phyloP scores from a whole-genome alignment of 2,888 invertebrate species.

The Fissipunctia ypsillon region DNA sequence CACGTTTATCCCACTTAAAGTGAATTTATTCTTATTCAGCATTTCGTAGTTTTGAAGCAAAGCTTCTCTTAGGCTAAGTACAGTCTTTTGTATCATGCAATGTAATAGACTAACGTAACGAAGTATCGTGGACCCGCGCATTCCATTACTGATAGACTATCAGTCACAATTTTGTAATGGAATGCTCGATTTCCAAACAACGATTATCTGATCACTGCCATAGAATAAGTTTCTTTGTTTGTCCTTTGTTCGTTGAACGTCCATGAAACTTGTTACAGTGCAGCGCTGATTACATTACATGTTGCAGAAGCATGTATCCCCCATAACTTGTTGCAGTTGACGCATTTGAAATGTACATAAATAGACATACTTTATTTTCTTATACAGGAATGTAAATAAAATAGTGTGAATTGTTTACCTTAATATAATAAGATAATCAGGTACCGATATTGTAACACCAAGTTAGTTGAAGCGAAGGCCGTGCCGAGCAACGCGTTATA shows the following conservation, averaged over 20 bases:
- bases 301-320: conserved; percentile 50
- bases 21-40: conserved; percentile 50
- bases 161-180: conserved; percentile 17
- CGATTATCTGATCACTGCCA: conserved; percentile 40
- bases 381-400: conserved; percentile 59
- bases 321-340: conserved; percentile 42
- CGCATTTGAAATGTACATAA: conserved; percentile 56
- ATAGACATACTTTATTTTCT: conserved; percentile 50
- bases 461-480: conserved; percentile 57
- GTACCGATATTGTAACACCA: conserved; percentile 47
- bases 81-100: conserved; percentile 39
- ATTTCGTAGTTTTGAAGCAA: conserved; percentile 52
- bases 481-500: conserved; percentile 57
- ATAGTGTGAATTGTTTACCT: conserved; percentile 62
- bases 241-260: conserved; percentile 24
- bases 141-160: conserved; percentile 16
- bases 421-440: conserved; percentile 51
- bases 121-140: conserved; percentile 19
- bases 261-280: conserved; percentile 19
- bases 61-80: conserved; percentile 56
- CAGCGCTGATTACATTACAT: conserved; percentile 39
- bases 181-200: conserved; percentile 26
- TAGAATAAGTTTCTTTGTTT: conserved; percentile 33
- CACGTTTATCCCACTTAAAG: conserved; percentile 53
- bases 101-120: conserved; percentile 27